phyloP scores from a whole-genome alignment of 1,140 invertebrate genomes.

The Macrobrachium rosenbergii region DNA sequence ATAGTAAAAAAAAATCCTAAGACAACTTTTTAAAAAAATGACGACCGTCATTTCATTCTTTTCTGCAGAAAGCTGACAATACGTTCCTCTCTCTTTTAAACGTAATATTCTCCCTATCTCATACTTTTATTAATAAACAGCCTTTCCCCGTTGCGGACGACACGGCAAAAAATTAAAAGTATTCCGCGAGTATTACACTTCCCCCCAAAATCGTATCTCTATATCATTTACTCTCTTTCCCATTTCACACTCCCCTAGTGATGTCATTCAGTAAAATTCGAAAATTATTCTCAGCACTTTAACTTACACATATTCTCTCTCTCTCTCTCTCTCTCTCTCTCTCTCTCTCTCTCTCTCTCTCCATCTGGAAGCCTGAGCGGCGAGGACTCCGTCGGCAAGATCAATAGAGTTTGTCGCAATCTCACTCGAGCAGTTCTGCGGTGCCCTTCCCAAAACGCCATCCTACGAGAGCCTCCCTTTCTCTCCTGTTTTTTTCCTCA shows the following conservation, averaged over 20 bases:
- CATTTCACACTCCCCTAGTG: neutral
- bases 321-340: neutral
- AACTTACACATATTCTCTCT: neutral
- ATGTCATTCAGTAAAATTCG: too few species aligned
- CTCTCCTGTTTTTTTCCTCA: neutral
- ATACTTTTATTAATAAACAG: neutral
- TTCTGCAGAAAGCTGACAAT: too few species aligned
- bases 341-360: neutral
- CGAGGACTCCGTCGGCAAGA: too few species aligned
- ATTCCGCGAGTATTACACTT: neutral
- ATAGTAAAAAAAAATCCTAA: too few species aligned
- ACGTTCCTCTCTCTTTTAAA: neutral
- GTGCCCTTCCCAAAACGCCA: too few species aligned
- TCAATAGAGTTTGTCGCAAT: too few species aligned
- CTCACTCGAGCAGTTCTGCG: too few species aligned
- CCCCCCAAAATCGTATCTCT: neutral
- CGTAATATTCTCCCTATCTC: neutral
- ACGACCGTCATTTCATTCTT: too few species aligned
- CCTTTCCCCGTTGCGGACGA: too few species aligned
- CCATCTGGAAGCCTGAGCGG: neutral
- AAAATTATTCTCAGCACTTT: too few species aligned
- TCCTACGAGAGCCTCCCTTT: neutral
- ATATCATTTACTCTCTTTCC: neutral
- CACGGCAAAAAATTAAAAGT: too few species aligned
- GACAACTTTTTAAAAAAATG: too few species aligned